A percentile compares a stretch with the other conserved stretches of the same genome.
phyloP scores from a whole-genome alignment of 1,140 invertebrate genomes.

The Aporrectodea caliginosa region DNA sequence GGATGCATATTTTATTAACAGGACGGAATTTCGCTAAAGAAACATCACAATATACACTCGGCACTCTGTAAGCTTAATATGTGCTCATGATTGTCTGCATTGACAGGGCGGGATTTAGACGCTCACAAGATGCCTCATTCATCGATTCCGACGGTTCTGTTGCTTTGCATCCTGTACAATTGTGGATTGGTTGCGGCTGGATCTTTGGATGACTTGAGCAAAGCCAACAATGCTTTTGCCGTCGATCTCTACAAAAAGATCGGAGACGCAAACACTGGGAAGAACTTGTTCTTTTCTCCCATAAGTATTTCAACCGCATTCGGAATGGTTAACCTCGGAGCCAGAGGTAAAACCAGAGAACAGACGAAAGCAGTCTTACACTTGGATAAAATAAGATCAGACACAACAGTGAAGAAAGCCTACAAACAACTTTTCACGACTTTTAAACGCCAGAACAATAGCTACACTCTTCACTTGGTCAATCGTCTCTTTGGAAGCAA shows the following conservation, averaged over 20 bases:
- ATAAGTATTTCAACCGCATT: slow-evolving; percentile 6
- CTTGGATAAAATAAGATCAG: background rate
- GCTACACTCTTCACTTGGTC: background rate
- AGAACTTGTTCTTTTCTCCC: slow-evolving; percentile 21
- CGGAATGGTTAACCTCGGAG: slow-evolving; percentile 2
- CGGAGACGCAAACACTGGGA: background rate
- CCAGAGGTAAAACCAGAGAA: background rate
- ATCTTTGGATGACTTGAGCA: background rate
- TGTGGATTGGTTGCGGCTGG: background rate
- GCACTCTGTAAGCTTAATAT: no score
- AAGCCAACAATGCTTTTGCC: background rate
- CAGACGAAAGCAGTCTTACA: background rate
- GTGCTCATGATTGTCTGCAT: no score
- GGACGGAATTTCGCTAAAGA: no score
- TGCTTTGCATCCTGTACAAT: no score
- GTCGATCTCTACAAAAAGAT: background rate
- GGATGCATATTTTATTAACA: no score
- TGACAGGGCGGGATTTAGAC: no score
- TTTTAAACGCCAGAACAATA: background rate
- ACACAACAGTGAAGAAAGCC: background rate
- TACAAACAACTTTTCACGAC: background rate
- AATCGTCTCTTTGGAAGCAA: background rate
- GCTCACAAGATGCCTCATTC: no score
- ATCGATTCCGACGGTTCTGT: no score
- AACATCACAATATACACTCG: no score